Evolutionary conservation across 2,888 invertebrate species (phyloP), one percentile per base, ranked within the genome.

Genomic region (Stegana nigrithorax): DNA sequence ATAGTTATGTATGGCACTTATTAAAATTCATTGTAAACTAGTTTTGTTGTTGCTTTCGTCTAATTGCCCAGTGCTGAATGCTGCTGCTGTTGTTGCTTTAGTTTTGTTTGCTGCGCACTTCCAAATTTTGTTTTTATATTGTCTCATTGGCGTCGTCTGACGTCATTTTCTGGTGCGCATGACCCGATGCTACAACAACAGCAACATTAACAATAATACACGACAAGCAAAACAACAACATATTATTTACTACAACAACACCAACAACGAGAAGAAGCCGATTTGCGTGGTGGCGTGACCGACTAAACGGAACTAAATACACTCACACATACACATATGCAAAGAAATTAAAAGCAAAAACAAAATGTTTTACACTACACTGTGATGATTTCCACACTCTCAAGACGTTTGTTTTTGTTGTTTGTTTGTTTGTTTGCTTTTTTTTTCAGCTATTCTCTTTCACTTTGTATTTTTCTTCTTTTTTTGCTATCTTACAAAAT

Each of bases 201-300:
- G 25, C 39, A 32, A 6, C 45, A 7, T 12, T 21, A 56, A 29
- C 51, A 57, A 56, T 56, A 60, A 61, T n/a, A n/a, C n/a, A n/a
- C n/a, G n/a, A n/a, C n/a, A n/a, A n/a, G n/a, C n/a, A n/a, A n/a
- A n/a, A n/a, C n/a, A n/a, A n/a, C 29, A 62, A 17, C 45, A 59
- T n/a, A n/a, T n/a, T n/a, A n/a, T 25, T 25, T 23, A 1, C 25
- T 17, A 32, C 29, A 62, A 29, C 57, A 60, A 58, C 59, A 62
- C 62, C 23, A 59, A 17, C 42, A 53, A 47, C 4, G 7, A n/a
- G n/a, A n/a, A n/a, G n/a, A n/a, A n/a, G 67, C 71, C 65, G 71
- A 65, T 73, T 68, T 72, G 65, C 72, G 64, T 67, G 72, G 68
- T 77, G 75, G 75, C 75, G 75, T 75, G 80, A 79, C 78, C 80